Evolutionary conservation across 2,113 vertebrate genomes (phyloP), one percentile per base, ranked within the genome.

Genomic region (Chloropsis hardwickii): DNA sequence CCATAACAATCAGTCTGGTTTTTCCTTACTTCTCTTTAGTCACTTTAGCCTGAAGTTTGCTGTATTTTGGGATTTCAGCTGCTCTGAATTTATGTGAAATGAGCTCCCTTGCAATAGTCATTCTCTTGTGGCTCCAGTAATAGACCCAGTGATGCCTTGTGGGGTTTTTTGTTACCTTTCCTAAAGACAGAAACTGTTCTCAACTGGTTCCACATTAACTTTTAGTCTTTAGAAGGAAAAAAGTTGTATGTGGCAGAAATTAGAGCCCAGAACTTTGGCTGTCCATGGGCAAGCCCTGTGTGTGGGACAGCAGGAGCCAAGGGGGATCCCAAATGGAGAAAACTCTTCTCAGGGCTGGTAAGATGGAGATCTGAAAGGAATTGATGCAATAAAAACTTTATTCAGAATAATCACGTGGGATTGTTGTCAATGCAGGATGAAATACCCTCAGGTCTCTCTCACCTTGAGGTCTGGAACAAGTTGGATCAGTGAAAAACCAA

Each of bases 271-370:
- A 56, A 9, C 18, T 85, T 72, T 28, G 48, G 13, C 48, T 61
- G 40, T 11, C 42, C 3, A 1, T 4, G 7, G 11, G 23, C 39
- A 19, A 0, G 16, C 42, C 4, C 14, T 37, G 23, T 62, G 45
- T 33, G 16, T 2, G 5, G 9, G 39, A 12, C 5, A 47, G 5
- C 13, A 27, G 44, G 65, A 70, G 15, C 44, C 8, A 6, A 12
- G 44, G 37, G 27, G 18, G 8, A 0, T 58, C 31, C 14, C 5
- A 0, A 2, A 1, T 28, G 66, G 21, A 37, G 25, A 22, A 20
- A 14, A 12, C 25, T 3, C 8, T 31, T 14, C 0, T 25, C 3
- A 21, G 29, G 14, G 40, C n/a, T 56, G 40, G 2, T 10, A 1
- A 23, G 23, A 2, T 21, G 14, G 8, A 39, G 18, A 11, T 45